These are phyloP conservation scores for Myotis lucifugus DNA, from an alignment of 2,113 vertebrate species.

Conservation along the genomic window DNA sequence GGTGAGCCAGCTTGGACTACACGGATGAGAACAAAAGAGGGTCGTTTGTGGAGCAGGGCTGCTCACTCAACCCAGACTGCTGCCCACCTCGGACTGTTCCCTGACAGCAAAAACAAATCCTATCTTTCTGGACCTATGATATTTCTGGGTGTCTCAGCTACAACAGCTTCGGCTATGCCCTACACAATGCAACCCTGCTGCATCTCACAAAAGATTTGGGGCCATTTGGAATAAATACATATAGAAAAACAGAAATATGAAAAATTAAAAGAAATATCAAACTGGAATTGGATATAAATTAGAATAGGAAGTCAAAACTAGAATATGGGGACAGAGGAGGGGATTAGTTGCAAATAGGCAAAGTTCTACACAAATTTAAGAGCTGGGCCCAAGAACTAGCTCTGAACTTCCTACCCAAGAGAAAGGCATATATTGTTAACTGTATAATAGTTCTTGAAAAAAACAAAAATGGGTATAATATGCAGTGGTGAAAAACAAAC, in stretches of 20 bases:
- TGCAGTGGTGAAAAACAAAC: background rate
- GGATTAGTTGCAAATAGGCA: background rate
- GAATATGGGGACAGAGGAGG: background rate
- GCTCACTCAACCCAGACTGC: background rate
- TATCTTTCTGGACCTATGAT: too few species aligned
- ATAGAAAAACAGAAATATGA: background rate
- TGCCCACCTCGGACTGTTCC: background rate
- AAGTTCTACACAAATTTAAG: background rate
- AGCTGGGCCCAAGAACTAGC: background rate
- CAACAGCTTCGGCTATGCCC: background rate
- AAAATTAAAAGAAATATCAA: background rate
- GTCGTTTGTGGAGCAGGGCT: background rate
- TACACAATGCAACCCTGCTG: background rate
- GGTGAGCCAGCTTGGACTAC: background rate
- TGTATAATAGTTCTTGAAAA: background rate
- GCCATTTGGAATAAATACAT: background rate
- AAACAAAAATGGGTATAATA: background rate
- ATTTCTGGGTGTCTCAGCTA: background rate
- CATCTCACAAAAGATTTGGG: conserved; percentile 5
- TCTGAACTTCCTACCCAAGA: conserved; percentile 33
- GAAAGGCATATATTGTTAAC: background rate
- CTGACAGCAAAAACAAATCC: background rate
- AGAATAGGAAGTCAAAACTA: background rate
- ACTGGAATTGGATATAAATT: background rate
- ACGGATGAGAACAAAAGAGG: background rate